Conservation (phyloP, 2,888 invertebrate genomes). For the Ormia ochracea region DNA sequence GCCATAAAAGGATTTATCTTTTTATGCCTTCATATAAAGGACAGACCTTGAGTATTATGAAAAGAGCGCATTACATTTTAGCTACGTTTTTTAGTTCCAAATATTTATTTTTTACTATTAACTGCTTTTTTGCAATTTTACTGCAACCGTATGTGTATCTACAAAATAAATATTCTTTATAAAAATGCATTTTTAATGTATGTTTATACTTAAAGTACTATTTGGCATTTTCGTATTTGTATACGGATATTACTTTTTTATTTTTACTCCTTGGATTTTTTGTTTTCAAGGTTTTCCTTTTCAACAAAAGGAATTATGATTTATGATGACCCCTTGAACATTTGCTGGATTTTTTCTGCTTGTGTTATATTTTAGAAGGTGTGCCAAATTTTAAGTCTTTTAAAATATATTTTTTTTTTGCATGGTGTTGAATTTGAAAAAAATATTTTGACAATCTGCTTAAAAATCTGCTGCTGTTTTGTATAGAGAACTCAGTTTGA, state of each 20-base stretch:
- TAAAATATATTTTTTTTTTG: slow-evolving; percentile 22
- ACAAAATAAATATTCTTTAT: slow-evolving; percentile 24
- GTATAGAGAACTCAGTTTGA: slow-evolving; percentile 75
- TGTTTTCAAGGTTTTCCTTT: slow-evolving; percentile 58
- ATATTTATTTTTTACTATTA: slow-evolving; percentile 1
- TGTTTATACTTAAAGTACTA: neutral
- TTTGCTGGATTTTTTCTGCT: neutral
- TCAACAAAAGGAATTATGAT: slow-evolving; percentile 72
- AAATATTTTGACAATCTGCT: slow-evolving; percentile 58
- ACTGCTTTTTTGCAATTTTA: neutral
- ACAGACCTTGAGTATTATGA: slow-evolving; percentile 45
- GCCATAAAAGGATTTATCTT: slow-evolving; percentile 25
- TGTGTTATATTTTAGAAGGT: slow-evolving; percentile 31
- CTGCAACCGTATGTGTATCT: neutral
- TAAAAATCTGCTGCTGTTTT: slow-evolving; percentile 69
- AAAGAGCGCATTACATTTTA: neutral
- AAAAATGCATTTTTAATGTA: slow-evolving; percentile 34
- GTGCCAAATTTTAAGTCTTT: slow-evolving; percentile 53
- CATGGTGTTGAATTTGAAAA: slow-evolving; percentile 41
- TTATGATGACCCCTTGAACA: slow-evolving; percentile 72
- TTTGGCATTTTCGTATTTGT: neutral
- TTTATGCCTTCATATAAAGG: slow-evolving; percentile 20
- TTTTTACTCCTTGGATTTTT: slow-evolving; percentile 11
- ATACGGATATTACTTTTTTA: neutral
- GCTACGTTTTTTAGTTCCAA: slow-evolving; percentile 16